These are phyloP conservation scores for Clytia hemisphaerica DNA, from an alignment of 30 jellyfish, hydroid and myxozoan genomes.

Conservation along the genomic window DNA sequence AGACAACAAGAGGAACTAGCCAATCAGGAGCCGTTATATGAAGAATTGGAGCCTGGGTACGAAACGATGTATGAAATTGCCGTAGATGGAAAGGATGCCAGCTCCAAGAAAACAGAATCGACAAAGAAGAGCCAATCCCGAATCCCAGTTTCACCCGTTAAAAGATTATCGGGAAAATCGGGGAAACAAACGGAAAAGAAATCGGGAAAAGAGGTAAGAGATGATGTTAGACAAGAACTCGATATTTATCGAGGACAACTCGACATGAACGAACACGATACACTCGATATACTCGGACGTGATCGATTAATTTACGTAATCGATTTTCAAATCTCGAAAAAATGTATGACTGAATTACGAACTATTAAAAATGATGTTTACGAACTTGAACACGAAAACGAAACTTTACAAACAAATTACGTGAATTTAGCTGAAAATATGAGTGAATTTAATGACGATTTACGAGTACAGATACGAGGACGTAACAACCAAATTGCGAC, in stretches of 20 bases:
- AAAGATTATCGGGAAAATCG: background rate
- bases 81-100: background rate
- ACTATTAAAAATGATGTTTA: constrained; percentile 1
- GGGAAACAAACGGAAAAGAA: background rate
- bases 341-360: background rate
- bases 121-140: background rate
- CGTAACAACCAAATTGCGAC: too few relatives aligned
- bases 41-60: background rate
- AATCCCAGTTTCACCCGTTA: constrained; percentile 8
- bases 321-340: constrained; percentile 4
- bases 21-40: background rate
- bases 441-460: too few relatives aligned
- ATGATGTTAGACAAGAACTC: background rate
- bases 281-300: constrained; percentile 10
- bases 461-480: too few relatives aligned
- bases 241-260: constrained; percentile 6
- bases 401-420: background rate
- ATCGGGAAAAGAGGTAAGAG: background rate
- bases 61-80: background rate
- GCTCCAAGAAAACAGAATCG: background rate
- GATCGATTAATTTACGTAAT: background rate
- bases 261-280: constrained; percentile 25
- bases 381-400: constrained; percentile 7
- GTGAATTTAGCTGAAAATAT: too few relatives aligned
- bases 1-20: background rate